Conservation (phyloP, 2,888 invertebrate genomes). For the Nemoura dubitans region DNA sequence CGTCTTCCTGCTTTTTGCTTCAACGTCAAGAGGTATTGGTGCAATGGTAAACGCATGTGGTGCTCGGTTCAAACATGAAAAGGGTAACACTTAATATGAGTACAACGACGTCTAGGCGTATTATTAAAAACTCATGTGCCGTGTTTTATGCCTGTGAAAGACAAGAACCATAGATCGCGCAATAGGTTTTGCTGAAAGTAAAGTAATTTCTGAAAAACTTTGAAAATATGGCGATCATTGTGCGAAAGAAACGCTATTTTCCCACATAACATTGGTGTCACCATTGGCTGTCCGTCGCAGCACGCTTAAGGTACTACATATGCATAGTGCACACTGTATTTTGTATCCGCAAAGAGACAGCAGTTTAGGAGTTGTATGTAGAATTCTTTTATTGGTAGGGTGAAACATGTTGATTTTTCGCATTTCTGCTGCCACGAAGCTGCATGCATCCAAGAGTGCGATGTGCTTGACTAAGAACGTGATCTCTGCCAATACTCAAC, state of each 20-base stretch:
- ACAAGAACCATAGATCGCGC: not conserved
- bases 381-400: no score
- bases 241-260: no score
- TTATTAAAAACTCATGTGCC: not conserved
- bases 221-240: no score
- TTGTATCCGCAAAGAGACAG: no score
- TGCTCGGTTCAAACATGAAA: not conserved
- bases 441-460: not conserved
- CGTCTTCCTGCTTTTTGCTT: not conserved
- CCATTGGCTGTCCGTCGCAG: no score
- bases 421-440: not conserved
- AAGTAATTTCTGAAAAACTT: no score
- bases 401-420: no score
- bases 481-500: not conserved
- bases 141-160: not conserved
- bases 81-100: not conserved
- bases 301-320: no score
- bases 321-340: no score
- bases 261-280: no score
- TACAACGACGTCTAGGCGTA: not conserved
- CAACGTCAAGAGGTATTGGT: not conserved
- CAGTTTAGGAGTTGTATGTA: no score
- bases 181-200: not conserved
- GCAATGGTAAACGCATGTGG: not conserved
- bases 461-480: no score